Base-by-base conservation (phyloP, 2,888 invertebrate genomes). In the Endotricha flammealis region DNA sequence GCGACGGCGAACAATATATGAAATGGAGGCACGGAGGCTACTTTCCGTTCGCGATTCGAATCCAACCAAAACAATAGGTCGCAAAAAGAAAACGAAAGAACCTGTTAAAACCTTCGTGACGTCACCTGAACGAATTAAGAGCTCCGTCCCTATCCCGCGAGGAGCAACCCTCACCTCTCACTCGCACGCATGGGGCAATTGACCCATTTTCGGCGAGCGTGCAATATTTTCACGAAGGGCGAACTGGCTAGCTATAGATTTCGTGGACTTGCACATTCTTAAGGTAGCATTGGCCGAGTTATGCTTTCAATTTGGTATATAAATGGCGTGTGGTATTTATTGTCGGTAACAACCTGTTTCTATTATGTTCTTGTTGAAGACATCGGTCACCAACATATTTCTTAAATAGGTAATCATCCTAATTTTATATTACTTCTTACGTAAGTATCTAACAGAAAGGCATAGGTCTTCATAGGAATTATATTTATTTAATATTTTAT, bases 131-230 rank as follows among this genome's bases (percentile, higher is more conserved):
- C 71, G 80, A 79, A 79, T 81, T 76, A 80, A 71, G 63, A 58
- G 57, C 53, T 64, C 66, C 50, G 43, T 79, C 81, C 64, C 60
- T 73, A 47, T 80, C 69, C 46, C 58, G 48, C 75, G 12, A 20
- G 20, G 20, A 20, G 40, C 64, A 48, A 60, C 57, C 47, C 38
- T 38, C 42, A 48, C 49, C 52, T 77, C 78, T 69, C 80, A 46
- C 64, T 79, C 73, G 47, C 51, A 44, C 66, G 48, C 55, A 63
- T 73, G 69, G 64, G 74, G 80, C 85, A 83, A 82, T 86, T 86
- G 86, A 86, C 86, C 86, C 81, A 86, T 83, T 81, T 86, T 82
- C 77, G 67, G 67, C 56, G 72, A 68, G 66, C 73, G 73, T 78
- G 75, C 79, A 78, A 82, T 85, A 77, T 81, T 80, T 83, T 76